phyloP scores from a whole-genome alignment of 1,140 invertebrate species.

The Calephelis nemesis region DNA sequence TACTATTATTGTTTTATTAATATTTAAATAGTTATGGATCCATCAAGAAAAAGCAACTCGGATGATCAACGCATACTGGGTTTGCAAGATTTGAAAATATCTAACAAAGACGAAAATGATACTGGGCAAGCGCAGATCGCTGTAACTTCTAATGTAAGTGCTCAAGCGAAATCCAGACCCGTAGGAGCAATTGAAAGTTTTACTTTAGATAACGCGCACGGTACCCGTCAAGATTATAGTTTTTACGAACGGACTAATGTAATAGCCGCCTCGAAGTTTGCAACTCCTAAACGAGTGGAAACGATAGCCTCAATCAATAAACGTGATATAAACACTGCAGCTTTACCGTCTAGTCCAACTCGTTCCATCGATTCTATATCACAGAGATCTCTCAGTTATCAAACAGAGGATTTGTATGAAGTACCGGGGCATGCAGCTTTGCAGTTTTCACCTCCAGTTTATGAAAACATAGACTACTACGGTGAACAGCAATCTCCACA shows the following conservation, averaged over 20 bases:
- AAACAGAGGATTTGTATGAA: slow-evolving; percentile 72
- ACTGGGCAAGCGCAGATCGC: slow-evolving; percentile 73
- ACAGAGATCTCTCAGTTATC: slow-evolving; percentile 82
- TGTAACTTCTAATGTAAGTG: slow-evolving; percentile 56
- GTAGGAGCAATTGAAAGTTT: slow-evolving; percentile 77
- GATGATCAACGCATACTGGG: slow-evolving; percentile 71
- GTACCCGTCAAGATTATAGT: slow-evolving; percentile 70
- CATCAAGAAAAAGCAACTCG: slow-evolving; percentile 65
- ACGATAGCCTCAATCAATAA: slow-evolving; percentile 79
- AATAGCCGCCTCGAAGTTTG: slow-evolving; percentile 87
- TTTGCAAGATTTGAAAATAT: slow-evolving; percentile 76
- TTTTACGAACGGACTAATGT: slow-evolving; percentile 76
- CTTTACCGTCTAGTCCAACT: slow-evolving; percentile 66
- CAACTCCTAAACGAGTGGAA: slow-evolving; percentile 86
- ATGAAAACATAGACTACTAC: slow-evolving; percentile 91
- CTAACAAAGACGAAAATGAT: slow-evolving; percentile 72
- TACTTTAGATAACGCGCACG: slow-evolving; percentile 62
- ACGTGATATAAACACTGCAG: slow-evolving; percentile 58
- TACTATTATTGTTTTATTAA: slow-evolving; percentile 21
- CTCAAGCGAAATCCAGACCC: slow-evolving; percentile 60
- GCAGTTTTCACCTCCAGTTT: slow-evolving; percentile 80
- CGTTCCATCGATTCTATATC: slow-evolving; percentile 80
- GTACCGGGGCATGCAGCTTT: slow-evolving; percentile 59
- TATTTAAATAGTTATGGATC: slow-evolving; percentile 49
- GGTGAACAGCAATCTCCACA: slow-evolving; percentile 74